Percentiles rank a stretch among this genome's conserved stretches.
Evolutionary conservation across 1,140 invertebrate genomes (phyloP).

Genomic region (Camponotus vicinus): DNA sequence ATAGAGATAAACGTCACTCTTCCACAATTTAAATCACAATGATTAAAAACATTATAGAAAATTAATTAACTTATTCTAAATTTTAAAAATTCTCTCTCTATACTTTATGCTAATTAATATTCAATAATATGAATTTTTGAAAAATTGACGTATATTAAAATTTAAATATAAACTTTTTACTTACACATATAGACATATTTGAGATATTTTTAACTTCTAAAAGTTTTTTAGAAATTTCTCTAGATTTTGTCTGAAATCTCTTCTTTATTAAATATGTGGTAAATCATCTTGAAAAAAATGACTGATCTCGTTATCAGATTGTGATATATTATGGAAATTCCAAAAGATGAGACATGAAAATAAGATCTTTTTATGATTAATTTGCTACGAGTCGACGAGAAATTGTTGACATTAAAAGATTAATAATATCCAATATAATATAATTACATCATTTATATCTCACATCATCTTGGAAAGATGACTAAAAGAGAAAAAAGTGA

Average conservation of each 20-base stretch:
- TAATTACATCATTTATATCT: neutral
- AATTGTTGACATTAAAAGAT: slow-evolving; percentile 23
- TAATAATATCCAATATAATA: slow-evolving; percentile 26
- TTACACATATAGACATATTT: neutral
- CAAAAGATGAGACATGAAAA: neutral
- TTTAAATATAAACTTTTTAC: neutral
- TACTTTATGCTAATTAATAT: neutral
- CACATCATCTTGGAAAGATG: slow-evolving; percentile 32
- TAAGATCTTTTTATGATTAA: neutral
- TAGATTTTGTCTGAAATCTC: neutral
- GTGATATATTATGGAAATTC: neutral
- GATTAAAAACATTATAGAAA: neutral
- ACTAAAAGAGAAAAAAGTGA: slow-evolving; percentile 25
- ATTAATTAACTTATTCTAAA: neutral
- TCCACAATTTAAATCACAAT: neutral
- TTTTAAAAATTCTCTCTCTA: too few relatives aligned
- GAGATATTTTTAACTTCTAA: neutral
- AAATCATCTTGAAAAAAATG: too few relatives aligned
- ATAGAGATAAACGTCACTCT: neutral
- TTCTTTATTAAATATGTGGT: too few relatives aligned
- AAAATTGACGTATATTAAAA: neutral
- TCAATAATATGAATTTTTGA: neutral
- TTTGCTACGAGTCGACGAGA: neutral
- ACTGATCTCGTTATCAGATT: neutral
- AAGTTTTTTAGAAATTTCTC: neutral